Conservation (phyloP, 2,113 vertebrate genomes). For the Sterrhoptilus dennistouni region DNA sequence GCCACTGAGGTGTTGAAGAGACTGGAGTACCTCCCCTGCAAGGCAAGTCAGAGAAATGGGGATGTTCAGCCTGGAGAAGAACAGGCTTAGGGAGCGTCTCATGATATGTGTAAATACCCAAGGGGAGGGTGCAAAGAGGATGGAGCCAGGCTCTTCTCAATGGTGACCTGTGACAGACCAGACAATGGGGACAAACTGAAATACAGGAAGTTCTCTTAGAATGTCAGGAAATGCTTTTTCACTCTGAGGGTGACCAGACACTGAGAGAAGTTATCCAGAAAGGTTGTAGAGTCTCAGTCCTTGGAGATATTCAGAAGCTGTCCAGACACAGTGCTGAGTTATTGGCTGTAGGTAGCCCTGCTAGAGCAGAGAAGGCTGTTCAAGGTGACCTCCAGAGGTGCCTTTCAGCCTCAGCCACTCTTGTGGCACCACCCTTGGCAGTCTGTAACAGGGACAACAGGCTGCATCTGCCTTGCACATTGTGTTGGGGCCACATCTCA, state of each 20-base stretch:
- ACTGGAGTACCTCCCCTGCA: background rate
- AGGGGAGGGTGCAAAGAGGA: background rate
- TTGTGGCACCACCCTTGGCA: background rate
- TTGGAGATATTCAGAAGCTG: background rate
- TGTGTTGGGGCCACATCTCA: rapidly evolving
- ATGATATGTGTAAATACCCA: background rate
- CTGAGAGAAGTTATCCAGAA: background rate
- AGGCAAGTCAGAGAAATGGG: background rate
- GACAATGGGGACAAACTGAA: background rate
- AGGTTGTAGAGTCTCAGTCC: background rate
- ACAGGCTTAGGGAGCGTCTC: background rate
- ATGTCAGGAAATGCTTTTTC: background rate
- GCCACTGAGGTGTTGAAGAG: background rate
- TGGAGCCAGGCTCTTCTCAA: background rate
- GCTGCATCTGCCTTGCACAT: background rate
- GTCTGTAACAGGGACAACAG: background rate
- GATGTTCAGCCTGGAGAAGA: background rate
- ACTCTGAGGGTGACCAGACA: background rate
- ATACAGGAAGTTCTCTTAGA: background rate
- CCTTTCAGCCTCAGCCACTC: background rate
- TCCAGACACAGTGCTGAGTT: background rate
- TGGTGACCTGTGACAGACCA: background rate
- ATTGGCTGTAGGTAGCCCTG: background rate
- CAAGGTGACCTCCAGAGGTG: background rate
- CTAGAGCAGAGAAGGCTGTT: background rate